phyloP scores from a whole-genome alignment of 2,797 vertebrate species.

The Oceanodroma leucorhoa region DNA sequence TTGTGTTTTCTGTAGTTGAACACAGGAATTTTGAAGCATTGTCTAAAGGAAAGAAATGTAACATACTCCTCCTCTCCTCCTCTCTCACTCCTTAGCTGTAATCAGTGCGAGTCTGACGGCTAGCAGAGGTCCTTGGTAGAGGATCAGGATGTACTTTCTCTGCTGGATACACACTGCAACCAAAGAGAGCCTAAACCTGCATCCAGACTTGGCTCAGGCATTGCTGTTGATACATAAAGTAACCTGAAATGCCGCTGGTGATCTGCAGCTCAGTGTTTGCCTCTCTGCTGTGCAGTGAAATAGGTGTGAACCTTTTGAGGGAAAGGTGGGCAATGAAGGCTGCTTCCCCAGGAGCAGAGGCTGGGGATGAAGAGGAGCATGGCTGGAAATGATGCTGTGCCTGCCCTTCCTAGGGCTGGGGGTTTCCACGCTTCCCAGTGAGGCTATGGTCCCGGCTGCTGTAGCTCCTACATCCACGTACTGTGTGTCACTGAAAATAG shows the following conservation, averaged over 20 bases:
- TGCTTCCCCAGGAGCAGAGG: neutral
- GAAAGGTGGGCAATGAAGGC: neutral
- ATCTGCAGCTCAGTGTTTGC: neutral
- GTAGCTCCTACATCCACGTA: neutral
- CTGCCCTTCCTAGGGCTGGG: neutral
- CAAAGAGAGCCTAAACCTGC: neutral
- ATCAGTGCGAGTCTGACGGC: neutral
- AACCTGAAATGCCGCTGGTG: neutral
- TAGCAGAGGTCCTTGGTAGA: neutral
- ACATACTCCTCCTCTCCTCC: neutral
- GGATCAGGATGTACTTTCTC: neutral
- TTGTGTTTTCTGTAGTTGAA: neutral
- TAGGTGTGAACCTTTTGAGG: neutral
- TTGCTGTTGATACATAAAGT: neutral
- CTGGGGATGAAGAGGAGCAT: neutral
- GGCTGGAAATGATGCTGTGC: neutral
- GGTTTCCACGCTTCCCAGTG: neutral
- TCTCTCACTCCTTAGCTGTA: neutral
- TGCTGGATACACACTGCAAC: neutral
- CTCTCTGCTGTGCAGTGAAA: neutral
- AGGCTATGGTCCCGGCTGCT: accelerated
- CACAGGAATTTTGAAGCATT: neutral
- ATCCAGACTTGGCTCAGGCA: neutral
- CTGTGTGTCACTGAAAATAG: neutral
- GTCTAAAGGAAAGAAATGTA: neutral